Evolutionary conservation across 2,797 vertebrate species (phyloP), one percentile per base, ranked within the genome.

Genomic region (Microctenopoma steveboyesi): DNA sequence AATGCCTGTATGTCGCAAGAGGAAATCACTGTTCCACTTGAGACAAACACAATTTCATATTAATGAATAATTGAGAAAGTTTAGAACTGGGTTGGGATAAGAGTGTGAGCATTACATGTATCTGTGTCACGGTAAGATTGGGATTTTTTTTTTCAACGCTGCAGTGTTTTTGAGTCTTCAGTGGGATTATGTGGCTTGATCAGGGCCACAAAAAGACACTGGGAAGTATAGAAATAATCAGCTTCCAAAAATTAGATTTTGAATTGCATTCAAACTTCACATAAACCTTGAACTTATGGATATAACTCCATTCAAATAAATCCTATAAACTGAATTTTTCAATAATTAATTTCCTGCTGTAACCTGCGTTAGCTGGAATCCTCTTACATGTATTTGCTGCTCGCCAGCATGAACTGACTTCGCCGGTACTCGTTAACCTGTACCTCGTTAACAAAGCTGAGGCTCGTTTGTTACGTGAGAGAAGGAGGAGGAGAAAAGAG

Each of bases 41-140:
- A 93, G 92, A 94, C 92, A 92, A 93, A 93, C 91, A 93, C 92
- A 93, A 94, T 94, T 94, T 94, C 89, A 90, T 89, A 92, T 90
- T 91, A 91, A 93, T 94, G 92, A 94, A 94, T 94, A 93, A 94
- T 94, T 94, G 91, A 94, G 87, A 92, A 89, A 91, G 89, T 90
- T 92, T 88, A 85, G 86, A 92, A 92, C 86, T 91, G 83, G 89
- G 90, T 88, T 91, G 90, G 62, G 82, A 89, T 86, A 78, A 82
- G 88, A 82, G 85, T 28, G 35, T 16, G 72, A 83, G 85, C 45
- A 77, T 86, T 84, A 82, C 84, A 82, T 87, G 86, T 90, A 92
- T 90, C 86, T 93, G 87, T 93, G 91, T 91, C 91, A 90, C 64
- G 69, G 78, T 82, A 75, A 86, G 73, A 63, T 88, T 85, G 46